Conservation (phyloP, 2,888 invertebrate species). For the Dendrolimus houi region DNA sequence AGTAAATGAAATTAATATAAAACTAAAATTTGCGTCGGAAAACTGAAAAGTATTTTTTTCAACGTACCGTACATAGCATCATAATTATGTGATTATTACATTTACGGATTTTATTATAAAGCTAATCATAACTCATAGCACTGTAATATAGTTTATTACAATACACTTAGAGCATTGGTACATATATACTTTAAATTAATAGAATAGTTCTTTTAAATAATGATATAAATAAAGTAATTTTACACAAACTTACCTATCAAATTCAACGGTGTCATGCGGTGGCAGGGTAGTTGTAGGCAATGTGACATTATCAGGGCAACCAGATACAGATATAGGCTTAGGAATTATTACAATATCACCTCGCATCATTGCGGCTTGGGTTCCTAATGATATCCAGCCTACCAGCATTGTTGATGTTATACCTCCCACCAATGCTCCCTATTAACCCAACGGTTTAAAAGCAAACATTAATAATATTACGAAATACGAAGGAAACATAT, state of each 20-base stretch:
- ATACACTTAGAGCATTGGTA: too few species aligned
- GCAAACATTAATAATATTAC: not conserved
- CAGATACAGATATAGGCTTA: conserved; percentile 78
- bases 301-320: conserved; percentile 57
- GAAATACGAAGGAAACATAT: too few species aligned
- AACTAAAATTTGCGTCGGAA: too few species aligned
- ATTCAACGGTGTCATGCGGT: conserved; percentile 27
- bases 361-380: conserved; percentile 80
- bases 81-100: too few species aligned
- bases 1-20: too few species aligned
- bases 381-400: conserved; percentile 82
- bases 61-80: too few species aligned
- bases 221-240: not conserved
- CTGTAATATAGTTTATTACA: too few species aligned
- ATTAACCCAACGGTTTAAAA: conserved; percentile 3
- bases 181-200: too few species aligned
- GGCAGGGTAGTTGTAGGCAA: conserved; percentile 18
- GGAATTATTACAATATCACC: conserved; percentile 77
- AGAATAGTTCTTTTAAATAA: too few species aligned
- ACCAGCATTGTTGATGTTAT: conserved; percentile 76
- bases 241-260: conserved; percentile 37
- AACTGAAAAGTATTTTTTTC: too few species aligned
- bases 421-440: conserved; percentile 82
- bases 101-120: too few species aligned
- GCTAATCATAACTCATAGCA: too few species aligned